Percentiles rank a stretch among this genome's conserved stretches.
Conservation (phyloP, 2,797 vertebrate genomes). For the Falco peregrinus region DNA sequence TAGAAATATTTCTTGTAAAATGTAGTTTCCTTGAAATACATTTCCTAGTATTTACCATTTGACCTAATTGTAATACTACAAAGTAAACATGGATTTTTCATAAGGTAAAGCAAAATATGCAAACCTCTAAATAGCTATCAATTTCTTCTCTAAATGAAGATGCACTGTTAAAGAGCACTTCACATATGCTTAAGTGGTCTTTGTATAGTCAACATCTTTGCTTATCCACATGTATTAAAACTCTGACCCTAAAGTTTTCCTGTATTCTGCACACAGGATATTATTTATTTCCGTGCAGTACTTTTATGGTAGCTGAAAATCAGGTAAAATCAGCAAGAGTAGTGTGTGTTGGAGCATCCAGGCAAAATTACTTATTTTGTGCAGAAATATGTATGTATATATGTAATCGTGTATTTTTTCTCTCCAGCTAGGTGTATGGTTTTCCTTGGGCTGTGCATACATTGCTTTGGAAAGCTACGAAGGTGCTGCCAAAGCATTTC, state of each 20-base stretch:
- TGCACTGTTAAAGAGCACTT: neutral
- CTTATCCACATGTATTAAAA: neutral
- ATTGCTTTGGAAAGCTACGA: slow-evolving; percentile 89
- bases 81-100: neutral
- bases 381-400: neutral
- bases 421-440: slow-evolving; percentile 93
- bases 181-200: neutral
- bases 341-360: neutral
- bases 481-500: slow-evolving; percentile 92
- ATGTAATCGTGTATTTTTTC: neutral
- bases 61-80: neutral
- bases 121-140: neutral
- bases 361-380: neutral
- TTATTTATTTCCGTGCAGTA: neutral
- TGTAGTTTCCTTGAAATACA: neutral
- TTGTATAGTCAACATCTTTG: neutral
- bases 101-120: neutral
- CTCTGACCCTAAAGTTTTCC: neutral
- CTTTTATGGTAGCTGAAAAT: neutral
- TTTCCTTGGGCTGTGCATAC: slow-evolving; percentile 94
- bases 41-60: neutral
- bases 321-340: neutral
- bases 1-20: neutral
- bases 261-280: neutral
- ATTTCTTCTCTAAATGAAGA: neutral